Base-by-base conservation (phyloP, 1,140 invertebrate species). In the Anastrepha ludens region DNA sequence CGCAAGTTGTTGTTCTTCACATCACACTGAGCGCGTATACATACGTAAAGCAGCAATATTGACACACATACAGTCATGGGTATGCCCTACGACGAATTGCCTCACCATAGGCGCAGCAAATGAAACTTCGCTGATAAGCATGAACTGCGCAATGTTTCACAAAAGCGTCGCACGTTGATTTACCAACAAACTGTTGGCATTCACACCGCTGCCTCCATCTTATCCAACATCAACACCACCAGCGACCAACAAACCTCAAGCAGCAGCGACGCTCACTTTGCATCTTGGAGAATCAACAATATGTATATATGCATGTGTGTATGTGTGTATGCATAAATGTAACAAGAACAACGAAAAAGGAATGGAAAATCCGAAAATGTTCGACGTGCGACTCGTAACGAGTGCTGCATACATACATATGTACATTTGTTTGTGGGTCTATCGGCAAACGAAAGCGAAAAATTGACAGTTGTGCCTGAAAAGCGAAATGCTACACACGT, bases 401-500 rank as follows among this genome's bases (percentile, higher is more conserved):
- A 50, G 74, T 11, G 47, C 74, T 81, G 15, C 8, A 2, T 55
- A 55, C 50, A 29, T 29, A 29, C 29, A 29, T 29, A 29, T 29
- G 29, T 29, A 29, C 29, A 29, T 55, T 6, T 55, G 13, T 50
- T 50, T n/a, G 15, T 15, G 74, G 13, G 67, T 74, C 41, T 47
- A 74, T 41, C 67, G 47, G 74, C 74, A 81, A 81, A 81, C 44
- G 74, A 55, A 81, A 81, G 20, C 47, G 74, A 58, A 55, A 81
- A 81, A 81, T 81, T 81, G 74, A 55, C 74, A 81, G 74, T 81
- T 81, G 50, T 58, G 74, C 3, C 74, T 81, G 74, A 81, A 81
- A 81, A 81, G 74, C 44, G 74, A 11, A 81, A 81, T 13, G 74
- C n/a, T 15, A 81, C n/a, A 17, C 74, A 81, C 44, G 74, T 81